Percentiles rank a stretch among this genome's conserved stretches.
Evolutionary conservation across 2,797 vertebrate species (phyloP).

Genomic region (Saxicola maurus): DNA sequence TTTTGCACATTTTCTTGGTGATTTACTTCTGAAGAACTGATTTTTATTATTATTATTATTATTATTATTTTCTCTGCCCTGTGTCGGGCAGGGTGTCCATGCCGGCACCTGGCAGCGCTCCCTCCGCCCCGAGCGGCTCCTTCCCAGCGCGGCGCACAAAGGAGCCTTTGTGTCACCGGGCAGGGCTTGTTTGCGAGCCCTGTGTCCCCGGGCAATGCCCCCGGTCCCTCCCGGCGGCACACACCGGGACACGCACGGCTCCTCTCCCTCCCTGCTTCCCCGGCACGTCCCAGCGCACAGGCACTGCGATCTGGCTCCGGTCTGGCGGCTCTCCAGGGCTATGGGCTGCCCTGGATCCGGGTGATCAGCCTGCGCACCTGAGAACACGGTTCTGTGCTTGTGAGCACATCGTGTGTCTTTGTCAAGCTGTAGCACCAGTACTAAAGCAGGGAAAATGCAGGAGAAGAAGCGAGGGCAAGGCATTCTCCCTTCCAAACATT

Average conservation of each 20-base stretch:
- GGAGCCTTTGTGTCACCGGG: not conserved
- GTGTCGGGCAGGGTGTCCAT: not conserved
- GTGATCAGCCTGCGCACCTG: not conserved
- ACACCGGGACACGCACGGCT: rapidly evolving
- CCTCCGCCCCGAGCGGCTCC: not conserved
- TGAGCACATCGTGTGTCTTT: rapidly evolving
- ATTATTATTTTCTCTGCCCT: not conserved
- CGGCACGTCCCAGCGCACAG: rapidly evolving
- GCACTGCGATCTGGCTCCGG: rapidly evolving
- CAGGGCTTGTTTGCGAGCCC: not conserved
- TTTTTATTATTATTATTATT: rapidly evolving
- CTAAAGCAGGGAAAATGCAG: not conserved
- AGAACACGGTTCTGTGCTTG: not conserved
- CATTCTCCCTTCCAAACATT: not conserved
- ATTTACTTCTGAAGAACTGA: not conserved
- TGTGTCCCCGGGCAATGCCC: not conserved
- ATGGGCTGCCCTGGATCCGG: rapidly evolving
- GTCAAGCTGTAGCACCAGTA: not conserved
- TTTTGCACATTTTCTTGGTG: not conserved
- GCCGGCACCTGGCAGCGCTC: not conserved
- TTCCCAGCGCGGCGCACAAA: not conserved
- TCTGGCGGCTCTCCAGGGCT: rapidly evolving
- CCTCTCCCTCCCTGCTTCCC: not conserved
- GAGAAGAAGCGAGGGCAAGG: not conserved
- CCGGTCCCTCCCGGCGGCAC: not conserved